Conservation (phyloP, 2,888 invertebrate genomes). For the Zaprionus obscuricornis region DNA sequence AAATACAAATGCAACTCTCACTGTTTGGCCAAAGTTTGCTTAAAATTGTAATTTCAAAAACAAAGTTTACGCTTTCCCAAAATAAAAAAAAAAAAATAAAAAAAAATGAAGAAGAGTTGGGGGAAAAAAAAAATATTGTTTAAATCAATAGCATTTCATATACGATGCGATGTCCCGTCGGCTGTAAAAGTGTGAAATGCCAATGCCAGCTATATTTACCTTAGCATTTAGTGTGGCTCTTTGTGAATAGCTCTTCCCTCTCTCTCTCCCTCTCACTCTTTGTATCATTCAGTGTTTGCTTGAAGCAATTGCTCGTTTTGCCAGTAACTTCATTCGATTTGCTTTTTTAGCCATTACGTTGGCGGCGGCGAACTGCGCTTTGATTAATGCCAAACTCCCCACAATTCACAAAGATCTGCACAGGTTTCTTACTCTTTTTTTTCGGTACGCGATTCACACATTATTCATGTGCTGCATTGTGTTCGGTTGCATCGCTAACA, state of each 20-base stretch:
- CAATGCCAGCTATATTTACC: slow-evolving; percentile 67
- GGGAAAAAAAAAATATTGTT: slow-evolving; percentile 52
- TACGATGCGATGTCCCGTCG: slow-evolving; percentile 30
- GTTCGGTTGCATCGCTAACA: slow-evolving; percentile 59
- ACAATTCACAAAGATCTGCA: slow-evolving; percentile 70
- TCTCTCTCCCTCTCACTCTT: background rate
- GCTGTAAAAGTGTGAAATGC: slow-evolving; percentile 75
- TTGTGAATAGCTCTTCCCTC: slow-evolving; percentile 9
- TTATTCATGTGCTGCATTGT: slow-evolving; percentile 79
- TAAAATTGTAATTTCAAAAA: slow-evolving; percentile 66
- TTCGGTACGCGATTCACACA: slow-evolving; percentile 69
- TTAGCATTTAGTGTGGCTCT: slow-evolving; percentile 60
- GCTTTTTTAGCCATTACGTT: slow-evolving; percentile 60
- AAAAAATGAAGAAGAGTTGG: slow-evolving; percentile 1
- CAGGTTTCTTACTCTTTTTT: slow-evolving; percentile 54
- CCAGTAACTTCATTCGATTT: too few species aligned
- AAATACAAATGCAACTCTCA: slow-evolving; percentile 20
- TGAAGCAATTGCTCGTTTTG: too few species aligned
- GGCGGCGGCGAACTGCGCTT: slow-evolving; percentile 62
- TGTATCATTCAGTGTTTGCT: too few species aligned
- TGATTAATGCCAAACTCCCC: slow-evolving; percentile 72
- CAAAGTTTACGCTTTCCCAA: slow-evolving; percentile 75
- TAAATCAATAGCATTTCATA: slow-evolving; percentile 54
- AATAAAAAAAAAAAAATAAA: slow-evolving; percentile 20
- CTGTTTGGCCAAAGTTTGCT: slow-evolving; percentile 31